Percentiles rank a stretch among this genome's conserved stretches.
These are phyloP conservation scores for Coracias cyanogaster DNA, from an alignment of 2,797 vertebrate genomes.

Conservation along the genomic window DNA sequence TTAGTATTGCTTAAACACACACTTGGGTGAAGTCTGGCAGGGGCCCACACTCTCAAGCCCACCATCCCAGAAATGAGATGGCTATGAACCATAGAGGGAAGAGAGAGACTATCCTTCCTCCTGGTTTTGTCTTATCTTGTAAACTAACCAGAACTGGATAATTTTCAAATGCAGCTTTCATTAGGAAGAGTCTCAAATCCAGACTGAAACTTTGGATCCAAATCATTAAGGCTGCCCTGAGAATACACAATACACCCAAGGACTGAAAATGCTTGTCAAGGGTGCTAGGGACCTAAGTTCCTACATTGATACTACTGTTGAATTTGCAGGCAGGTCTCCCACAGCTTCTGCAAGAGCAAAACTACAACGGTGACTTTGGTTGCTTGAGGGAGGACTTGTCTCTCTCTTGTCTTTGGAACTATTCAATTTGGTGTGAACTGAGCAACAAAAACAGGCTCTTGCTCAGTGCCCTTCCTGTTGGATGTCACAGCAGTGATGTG, in stretches of 20 bases:
- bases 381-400: not conserved
- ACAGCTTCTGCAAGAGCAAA: not conserved
- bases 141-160: not conserved
- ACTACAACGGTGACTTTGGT: not conserved
- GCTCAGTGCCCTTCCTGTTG: not conserved
- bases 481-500: not conserved
- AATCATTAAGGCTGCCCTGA: not conserved
- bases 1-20: not conserved
- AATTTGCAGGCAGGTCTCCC: not conserved
- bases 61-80: not conserved
- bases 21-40: not conserved
- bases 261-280: not conserved
- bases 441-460: not conserved
- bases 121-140: not conserved
- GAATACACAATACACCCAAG: fast-evolving
- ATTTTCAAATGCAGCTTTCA: not conserved
- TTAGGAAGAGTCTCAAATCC: not conserved
- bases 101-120: not conserved
- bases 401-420: not conserved
- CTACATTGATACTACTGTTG: not conserved
- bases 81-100: not conserved
- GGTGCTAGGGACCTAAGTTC: not conserved
- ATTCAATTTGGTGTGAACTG: not conserved
- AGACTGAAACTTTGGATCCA: not conserved
- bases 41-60: not conserved